Evolutionary conservation across 2,888 invertebrate genomes (phyloP).

Genomic region (Eristalinus sepulchralis): DNA sequence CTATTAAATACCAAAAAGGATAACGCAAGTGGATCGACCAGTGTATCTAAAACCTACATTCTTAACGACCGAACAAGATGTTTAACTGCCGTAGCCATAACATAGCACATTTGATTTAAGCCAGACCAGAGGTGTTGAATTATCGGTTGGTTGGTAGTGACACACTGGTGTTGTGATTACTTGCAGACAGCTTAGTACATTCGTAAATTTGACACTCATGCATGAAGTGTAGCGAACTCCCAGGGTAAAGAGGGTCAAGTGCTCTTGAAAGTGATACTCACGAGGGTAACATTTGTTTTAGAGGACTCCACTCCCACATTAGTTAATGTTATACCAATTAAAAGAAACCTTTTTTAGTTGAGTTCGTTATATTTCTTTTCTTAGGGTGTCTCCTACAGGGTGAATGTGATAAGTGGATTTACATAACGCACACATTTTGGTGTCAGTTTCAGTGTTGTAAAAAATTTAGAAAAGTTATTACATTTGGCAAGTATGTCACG

Average conservation of each 20-base stretch:
- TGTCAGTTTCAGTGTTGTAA: too few species aligned
- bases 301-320: background rate
- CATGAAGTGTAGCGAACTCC: background rate
- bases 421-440: too few species aligned
- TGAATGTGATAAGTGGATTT: background rate
- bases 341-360: background rate
- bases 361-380: background rate
- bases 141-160: background rate
- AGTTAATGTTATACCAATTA: background rate
- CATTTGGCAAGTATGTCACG: too few species aligned
- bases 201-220: background rate
- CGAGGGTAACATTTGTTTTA: background rate
- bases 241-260: background rate
- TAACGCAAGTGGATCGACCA: too few species aligned
- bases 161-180: background rate
- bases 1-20: background rate
- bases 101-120: background rate
- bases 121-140: background rate
- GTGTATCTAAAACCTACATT: too few species aligned
- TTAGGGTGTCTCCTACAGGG: background rate
- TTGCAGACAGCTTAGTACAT: background rate
- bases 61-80: background rate
- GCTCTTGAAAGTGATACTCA: background rate
- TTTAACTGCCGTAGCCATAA: background rate
- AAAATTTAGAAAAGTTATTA: too few species aligned